Evolutionary conservation across 37 sponge, comb jelly and placozoan genomes (phyloP).

Genomic region (Dysidea cf. avara): DNA sequence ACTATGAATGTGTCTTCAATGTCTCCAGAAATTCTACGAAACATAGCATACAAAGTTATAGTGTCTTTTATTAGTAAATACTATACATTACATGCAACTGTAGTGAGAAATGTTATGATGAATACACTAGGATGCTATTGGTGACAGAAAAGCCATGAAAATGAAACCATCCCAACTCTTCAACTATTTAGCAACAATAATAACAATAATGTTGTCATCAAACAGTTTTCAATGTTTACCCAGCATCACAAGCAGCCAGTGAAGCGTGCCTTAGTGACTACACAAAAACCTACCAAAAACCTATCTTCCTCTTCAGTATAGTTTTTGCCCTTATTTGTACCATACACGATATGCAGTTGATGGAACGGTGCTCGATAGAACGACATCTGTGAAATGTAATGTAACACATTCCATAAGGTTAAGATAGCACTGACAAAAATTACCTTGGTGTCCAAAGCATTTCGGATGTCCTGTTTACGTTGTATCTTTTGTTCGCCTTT

Average conservation of each 20-base stretch:
- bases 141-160: too few relatives aligned
- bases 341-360: slow-evolving; percentile 96
- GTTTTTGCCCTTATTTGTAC: slow-evolving; percentile 97
- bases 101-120: too few relatives aligned
- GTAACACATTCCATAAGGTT: not conserved
- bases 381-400: slow-evolving; percentile 48
- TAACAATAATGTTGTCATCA: too few relatives aligned
- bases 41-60: too few relatives aligned
- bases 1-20: too few relatives aligned
- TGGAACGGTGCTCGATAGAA: slow-evolving; percentile 95
- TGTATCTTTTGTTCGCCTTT: slow-evolving; percentile 96
- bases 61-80: too few relatives aligned
- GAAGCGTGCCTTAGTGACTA: not conserved
- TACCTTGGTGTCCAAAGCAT: slow-evolving; percentile 87
- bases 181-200: too few relatives aligned
- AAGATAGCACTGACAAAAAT: not conserved
- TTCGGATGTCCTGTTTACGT: slow-evolving; percentile 82
- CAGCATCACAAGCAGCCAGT: not conserved
- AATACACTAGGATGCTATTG: too few relatives aligned
- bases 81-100: too few relatives aligned
- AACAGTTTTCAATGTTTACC: too few relatives aligned
- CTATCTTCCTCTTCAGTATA: slow-evolving; percentile 99
- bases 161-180: too few relatives aligned
- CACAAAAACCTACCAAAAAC: slow-evolving; percentile 70
- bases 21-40: too few relatives aligned